A percentile compares a stretch with the other conserved stretches of the same genome.
These are phyloP conservation scores for Arnoldichthys spilopterus DNA, from an alignment of 2,797 vertebrate species.

Conservation along the genomic window DNA sequence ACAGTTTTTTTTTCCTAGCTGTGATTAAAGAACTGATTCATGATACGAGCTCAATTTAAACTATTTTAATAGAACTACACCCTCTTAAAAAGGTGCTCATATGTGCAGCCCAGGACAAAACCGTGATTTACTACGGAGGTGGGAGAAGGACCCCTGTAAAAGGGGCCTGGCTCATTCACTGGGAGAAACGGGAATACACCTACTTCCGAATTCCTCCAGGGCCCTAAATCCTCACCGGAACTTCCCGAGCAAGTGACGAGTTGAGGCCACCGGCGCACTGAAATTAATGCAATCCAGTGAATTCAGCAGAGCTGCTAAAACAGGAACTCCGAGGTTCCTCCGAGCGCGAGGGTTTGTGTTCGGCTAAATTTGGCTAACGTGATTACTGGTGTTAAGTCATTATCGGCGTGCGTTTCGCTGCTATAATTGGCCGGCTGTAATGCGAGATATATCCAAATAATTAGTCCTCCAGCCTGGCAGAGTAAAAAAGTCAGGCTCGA, in stretches of 20 bases:
- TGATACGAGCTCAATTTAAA: no score
- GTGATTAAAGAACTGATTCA: constrained; percentile 1
- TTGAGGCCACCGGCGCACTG: background rate
- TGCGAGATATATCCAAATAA: background rate
- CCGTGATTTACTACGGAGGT: constrained; percentile 20
- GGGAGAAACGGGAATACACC: constrained; percentile 53
- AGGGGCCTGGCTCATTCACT: constrained; percentile 24
- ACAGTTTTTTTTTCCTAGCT: background rate
- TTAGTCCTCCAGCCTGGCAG: background rate
- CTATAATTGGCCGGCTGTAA: background rate
- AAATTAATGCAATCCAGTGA: constrained; percentile 4
- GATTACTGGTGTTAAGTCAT: no score
- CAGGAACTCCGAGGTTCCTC: background rate
- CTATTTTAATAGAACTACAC: background rate
- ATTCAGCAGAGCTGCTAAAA: constrained; percentile 37
- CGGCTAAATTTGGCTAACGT: background rate
- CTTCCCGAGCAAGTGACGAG: constrained; percentile 40
- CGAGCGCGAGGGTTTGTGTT: no score
- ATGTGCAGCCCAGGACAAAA: background rate
- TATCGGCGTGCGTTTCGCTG: background rate
- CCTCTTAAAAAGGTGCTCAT: background rate
- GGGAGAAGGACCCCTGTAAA: background rate
- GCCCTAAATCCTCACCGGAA: constrained; percentile 63
- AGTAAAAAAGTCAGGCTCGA: background rate
- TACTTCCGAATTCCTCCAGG: constrained; percentile 82